Base-by-base conservation (phyloP, 1,140 invertebrate species). In the Bombus picipes region DNA sequence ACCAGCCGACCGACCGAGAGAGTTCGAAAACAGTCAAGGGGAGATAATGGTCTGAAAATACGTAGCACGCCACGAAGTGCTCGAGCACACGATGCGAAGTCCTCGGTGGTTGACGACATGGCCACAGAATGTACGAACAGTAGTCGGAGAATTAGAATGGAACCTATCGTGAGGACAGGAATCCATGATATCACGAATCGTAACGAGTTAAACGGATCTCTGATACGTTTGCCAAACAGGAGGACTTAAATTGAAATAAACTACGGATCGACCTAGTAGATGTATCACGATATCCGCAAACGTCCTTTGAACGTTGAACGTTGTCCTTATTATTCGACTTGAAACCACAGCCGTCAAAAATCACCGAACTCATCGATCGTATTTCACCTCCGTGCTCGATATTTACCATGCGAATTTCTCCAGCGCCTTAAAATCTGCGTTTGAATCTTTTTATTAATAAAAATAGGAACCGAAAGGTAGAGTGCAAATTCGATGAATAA, bases 231-330 rank as follows among this genome's bases (percentile, higher is more conserved):
- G 32, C 10, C 3, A 57, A 57, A 4, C 18, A 73, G 43, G 32
- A 81, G 82, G 82, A 85, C 80, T 89, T 85, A 89, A 89, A 89
- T 89, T 89, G 80, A 89, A 89, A 89, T 89, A 80, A 89, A 89
- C 72, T 87, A 59, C 22, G n/a, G 18, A 41, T 32, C n/a, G 22
- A 81, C 70, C 84, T 57, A 77, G 41, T 66, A 47, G 80, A 59
- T 37, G 62, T 70, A 71, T 73, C 76, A 39, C 43, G 43, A 2
- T 10, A 8, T 1, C 28, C 57, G 34, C 81, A 68, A 83, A 66
- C 39, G 37, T 43, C 32, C 47, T n/a, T 77, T 22, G 25, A 37
- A 15, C 12, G 9, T 13, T 4, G 25, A 43, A 66, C 59, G 41
- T 1, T 2, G 6, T 1, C 6, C 28, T 10, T 25, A 62, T 28